Evolutionary conservation across 2,797 vertebrate species (phyloP).

Genomic region (Eulemur albifrons): DNA sequence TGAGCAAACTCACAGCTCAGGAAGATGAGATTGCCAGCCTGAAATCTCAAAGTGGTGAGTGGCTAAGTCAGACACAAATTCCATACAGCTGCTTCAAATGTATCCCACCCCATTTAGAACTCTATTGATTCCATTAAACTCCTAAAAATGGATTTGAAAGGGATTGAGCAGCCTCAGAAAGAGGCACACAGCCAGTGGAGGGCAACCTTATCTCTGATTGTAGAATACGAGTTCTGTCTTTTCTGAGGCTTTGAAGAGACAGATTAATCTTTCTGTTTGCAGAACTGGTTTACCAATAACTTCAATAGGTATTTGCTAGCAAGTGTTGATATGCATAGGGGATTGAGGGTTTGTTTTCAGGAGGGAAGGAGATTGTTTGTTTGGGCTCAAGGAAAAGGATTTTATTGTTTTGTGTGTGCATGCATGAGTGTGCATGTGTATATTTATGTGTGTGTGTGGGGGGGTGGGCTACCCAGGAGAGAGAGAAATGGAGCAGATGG

Average conservation of each 20-base stretch:
- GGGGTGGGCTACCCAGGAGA: background rate
- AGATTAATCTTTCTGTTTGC: background rate
- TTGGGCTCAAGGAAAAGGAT: conserved; percentile 10
- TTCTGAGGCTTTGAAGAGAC: background rate
- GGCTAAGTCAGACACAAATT: background rate
- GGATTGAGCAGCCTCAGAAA: background rate
- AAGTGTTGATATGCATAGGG: background rate
- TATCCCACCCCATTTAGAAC: background rate
- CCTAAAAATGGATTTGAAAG: conserved; percentile 19
- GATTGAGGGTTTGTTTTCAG: background rate
- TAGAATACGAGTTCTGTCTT: background rate
- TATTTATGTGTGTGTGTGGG: background rate
- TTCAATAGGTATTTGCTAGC: background rate
- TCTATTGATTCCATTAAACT: background rate
- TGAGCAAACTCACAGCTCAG: background rate
- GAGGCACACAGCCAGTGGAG: background rate
- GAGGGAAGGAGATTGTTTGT: background rate
- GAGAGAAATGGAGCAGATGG: background rate
- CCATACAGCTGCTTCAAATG: background rate
- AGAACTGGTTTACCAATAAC: background rate
- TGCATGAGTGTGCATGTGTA: background rate
- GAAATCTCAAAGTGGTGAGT: background rate
- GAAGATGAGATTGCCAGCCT: background rate
- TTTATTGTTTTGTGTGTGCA: background rate
- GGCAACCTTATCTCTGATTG: background rate